Evolutionary conservation across 2,113 vertebrate genomes (phyloP), one percentile per base, ranked within the genome.

Genomic region (Carassius carassius): DNA sequence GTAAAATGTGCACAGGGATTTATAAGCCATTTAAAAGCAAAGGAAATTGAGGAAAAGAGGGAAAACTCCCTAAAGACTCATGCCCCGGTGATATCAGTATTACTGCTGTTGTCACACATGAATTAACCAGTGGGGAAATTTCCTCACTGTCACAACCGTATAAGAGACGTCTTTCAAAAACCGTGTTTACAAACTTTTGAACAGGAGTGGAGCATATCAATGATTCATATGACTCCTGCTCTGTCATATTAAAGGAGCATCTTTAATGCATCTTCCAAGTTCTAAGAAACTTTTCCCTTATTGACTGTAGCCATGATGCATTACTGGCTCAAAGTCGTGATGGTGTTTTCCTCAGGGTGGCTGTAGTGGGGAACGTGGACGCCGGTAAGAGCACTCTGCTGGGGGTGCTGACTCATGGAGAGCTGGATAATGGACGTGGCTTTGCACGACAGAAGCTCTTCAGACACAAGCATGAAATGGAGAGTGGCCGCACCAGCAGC

Each of bases 401-500:
- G 75, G 98, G 98, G 0, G 98, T 99, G 77, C 90, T 99, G 89
- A 99, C 98, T 0, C 98, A 99, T 0, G 98, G 98, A 0, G 98
- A 99, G 86, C 93, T 99, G 88, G 98, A 99, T 94, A 99, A 99
- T 0, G 97, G 98, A 67, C 95, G 98, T 56, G 98, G 98, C 87
- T 99, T 99, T 75, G 98, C 98, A 69, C 96, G 98, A 70, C 98
- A 99, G 92, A 99, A 99, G 86, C 97, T 99, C 56, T 99, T 99
- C 93, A 96, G 98, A 70, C 98, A 99, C 91, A 99, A 99, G 84
- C 98, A 99, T 0, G 98, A 99, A 92, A 97, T 99, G 72, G 98
- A 99, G 91, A 99, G 98, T 0, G 98, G 98, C 14, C 95, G 98
- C 82, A 99, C 98, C 91, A 99, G 98, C 96, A 99, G 98, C 0